Conservation (phyloP, 2,797 vertebrate species). For the Pseudocheirus occidentalis region DNA sequence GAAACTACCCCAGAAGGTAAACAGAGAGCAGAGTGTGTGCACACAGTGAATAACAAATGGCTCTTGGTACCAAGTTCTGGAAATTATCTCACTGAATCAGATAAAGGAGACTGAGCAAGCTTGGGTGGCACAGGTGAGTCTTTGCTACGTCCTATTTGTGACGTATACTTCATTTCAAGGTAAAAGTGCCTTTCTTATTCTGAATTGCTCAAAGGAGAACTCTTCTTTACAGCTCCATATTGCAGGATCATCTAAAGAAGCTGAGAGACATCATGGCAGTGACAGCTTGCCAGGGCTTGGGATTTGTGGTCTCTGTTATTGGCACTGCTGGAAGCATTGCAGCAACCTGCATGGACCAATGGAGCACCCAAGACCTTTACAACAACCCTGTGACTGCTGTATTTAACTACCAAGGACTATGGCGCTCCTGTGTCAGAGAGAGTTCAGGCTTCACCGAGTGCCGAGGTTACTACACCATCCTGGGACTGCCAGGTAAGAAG, state of each 20-base stretch:
- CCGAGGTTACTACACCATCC: constrained; percentile 92
- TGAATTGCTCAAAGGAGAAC: constrained; percentile 57
- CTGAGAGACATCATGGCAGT: constrained; percentile 84
- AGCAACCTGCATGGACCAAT: constrained; percentile 91
- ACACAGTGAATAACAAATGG: constrained; percentile 79
- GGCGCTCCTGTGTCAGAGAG: constrained; percentile 91
- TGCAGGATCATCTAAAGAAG: accelerated
- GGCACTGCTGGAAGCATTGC: constrained; percentile 88
- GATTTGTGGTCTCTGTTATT: constrained; percentile 88
- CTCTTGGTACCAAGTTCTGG: constrained; percentile 83
- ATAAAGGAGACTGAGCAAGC: constrained; percentile 81
- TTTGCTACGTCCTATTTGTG: constrained; percentile 68
- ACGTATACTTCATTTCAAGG: constrained; percentile 78
- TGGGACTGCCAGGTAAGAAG: constrained; percentile 92
- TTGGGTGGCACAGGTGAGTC: constrained; percentile 65
- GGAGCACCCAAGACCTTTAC: constrained; percentile 91
- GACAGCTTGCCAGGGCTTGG: constrained; percentile 91
- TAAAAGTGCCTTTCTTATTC: constrained; percentile 78
- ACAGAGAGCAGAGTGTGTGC: constrained; percentile 80
- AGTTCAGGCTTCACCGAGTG: constrained; percentile 93
- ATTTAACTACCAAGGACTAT: constrained; percentile 91
- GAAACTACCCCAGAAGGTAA: constrained; percentile 81
- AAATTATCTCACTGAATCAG: constrained; percentile 84
- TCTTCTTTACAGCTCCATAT: not conserved
- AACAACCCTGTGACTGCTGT: constrained; percentile 90